phyloP scores from a whole-genome alignment of 1,140 invertebrate genomes.

The Drosophila repletoides region DNA sequence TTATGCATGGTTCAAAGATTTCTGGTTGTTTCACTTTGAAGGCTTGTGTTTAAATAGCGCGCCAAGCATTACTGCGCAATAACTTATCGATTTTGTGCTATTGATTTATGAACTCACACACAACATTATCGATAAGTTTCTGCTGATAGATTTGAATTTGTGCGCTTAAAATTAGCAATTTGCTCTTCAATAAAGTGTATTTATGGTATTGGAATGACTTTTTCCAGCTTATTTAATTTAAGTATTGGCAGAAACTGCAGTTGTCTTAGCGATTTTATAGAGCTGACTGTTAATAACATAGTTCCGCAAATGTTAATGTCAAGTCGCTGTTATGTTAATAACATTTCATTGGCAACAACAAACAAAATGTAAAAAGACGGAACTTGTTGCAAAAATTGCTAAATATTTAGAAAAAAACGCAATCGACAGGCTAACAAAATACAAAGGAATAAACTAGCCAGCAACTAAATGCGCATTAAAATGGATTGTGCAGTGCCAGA shows the following conservation, averaged over 20 bases:
- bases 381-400: conserved; percentile 66
- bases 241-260: too few species aligned
- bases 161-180: too few species aligned
- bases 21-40: not conserved
- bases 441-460: conserved; percentile 5
- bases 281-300: conserved; percentile 6
- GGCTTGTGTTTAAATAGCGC: not conserved
- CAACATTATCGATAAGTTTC: not conserved
- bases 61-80: not conserved
- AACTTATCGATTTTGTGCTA: not conserved
- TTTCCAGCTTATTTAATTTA: too few species aligned
- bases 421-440: conserved; percentile 14
- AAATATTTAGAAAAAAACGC: conserved; percentile 36
- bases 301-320: not conserved
- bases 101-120: too few species aligned
- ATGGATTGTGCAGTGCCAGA: conserved; percentile 68
- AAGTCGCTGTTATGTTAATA: conserved; percentile 15
- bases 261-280: not conserved
- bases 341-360: conserved; percentile 48
- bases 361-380: conserved; percentile 75
- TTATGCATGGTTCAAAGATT: conserved; percentile 53
- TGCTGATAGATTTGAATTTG: not conserved
- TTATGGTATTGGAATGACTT: too few species aligned
- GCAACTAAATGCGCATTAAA: conserved; percentile 70
- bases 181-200: too few species aligned